phyloP scores from a whole-genome alignment of 2,888 invertebrate species.

The Parnassius orleans region DNA sequence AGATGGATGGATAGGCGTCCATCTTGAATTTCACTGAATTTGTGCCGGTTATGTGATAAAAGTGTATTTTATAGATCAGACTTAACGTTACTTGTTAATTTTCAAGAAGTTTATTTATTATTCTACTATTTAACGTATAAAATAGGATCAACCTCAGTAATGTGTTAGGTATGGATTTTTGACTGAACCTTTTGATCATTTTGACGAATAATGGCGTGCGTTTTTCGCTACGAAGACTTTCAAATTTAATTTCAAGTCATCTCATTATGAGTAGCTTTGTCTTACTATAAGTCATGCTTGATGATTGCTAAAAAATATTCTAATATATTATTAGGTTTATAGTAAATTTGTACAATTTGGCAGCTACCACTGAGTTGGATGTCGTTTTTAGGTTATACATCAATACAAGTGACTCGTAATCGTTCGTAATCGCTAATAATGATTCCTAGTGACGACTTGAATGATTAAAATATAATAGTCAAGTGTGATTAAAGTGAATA shows the following conservation, averaged over 20 bases:
- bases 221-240: constrained; percentile 82
- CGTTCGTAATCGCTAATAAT: constrained; percentile 55
- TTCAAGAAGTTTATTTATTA: constrained; percentile 74
- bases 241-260: constrained; percentile 70
- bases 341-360: constrained; percentile 27
- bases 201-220: constrained; percentile 85
- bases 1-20: constrained; percentile 86
- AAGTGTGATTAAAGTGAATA: constrained; percentile 47
- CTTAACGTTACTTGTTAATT: constrained; percentile 70
- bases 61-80: constrained; percentile 75
- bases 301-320: constrained; percentile 28
- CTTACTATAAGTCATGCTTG: constrained; percentile 40
- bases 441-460: constrained; percentile 57
- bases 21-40: constrained; percentile 89
- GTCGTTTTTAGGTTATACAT: constrained; percentile 80
- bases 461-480: constrained; percentile 41
- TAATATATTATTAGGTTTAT: constrained; percentile 21
- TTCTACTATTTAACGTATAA: constrained; percentile 69
- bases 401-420: constrained; percentile 75
- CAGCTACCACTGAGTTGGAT: constrained; percentile 57
- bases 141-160: constrained; percentile 84
- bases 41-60: constrained; percentile 86
- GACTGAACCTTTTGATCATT: constrained; percentile 72
- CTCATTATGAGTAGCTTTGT: constrained; percentile 51
- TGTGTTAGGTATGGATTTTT: constrained; percentile 85